These are phyloP conservation scores for Symphodus melops DNA, from an alignment of 2,113 vertebrate genomes.

Conservation along the genomic window DNA sequence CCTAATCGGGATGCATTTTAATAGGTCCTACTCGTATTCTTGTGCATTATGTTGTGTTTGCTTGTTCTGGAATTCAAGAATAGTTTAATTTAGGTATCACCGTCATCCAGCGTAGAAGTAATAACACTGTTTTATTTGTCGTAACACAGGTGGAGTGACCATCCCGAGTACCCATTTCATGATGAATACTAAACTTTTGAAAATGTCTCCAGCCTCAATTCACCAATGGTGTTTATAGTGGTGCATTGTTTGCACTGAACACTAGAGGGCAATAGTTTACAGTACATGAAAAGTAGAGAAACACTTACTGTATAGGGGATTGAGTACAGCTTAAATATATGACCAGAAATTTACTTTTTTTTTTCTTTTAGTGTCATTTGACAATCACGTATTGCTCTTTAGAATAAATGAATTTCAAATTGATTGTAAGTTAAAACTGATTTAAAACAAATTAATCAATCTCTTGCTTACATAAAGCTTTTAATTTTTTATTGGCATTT, in stretches of 20 bases:
- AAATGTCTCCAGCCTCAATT: background rate
- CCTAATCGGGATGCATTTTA: background rate
- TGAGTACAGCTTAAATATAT: background rate
- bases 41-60: background rate
- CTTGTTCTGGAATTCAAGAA: background rate
- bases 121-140: too few species aligned
- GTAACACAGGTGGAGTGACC: conserved; percentile 90
- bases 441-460: too few species aligned
- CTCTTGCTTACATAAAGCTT: too few species aligned
- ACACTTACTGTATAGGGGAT: background rate
- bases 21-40: background rate
- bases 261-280: conserved; percentile 55
- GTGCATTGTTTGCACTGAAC: conserved; percentile 25
- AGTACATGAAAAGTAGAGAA: conserved; percentile 11
- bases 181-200: conserved; percentile 86
- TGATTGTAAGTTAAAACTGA: too few species aligned
- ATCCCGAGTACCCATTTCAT: conserved; percentile 93
- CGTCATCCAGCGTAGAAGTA: conserved; percentile 16
- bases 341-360: background rate
- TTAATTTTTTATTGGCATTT: too few species aligned
- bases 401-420: too few species aligned
- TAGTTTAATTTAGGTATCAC: background rate
- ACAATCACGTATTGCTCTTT: background rate
- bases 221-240: background rate
- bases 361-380: background rate